Evolutionary conservation across 2,797 vertebrate genomes (phyloP), one percentile per base, ranked within the genome.

Genomic region (Pogonophryne albipinna): DNA sequence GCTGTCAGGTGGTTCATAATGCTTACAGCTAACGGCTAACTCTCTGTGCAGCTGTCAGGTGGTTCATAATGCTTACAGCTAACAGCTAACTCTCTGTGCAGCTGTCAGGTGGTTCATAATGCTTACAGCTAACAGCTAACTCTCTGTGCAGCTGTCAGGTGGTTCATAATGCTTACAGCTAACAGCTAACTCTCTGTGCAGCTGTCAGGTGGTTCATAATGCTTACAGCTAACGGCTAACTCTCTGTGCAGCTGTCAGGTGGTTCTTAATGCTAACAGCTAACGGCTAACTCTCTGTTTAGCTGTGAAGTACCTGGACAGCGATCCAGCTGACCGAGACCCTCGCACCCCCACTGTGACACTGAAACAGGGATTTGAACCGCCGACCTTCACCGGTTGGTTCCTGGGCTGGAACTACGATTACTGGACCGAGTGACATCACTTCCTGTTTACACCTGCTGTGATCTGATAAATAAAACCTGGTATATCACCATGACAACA

Each of bases 281-380:
- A 41, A n/a, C 15, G 2, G 51, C 51, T 53, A 53, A 60, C 16
- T 31, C 3, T 27, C 0, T 57, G 3, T 57, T 19, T 58, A 91
- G 89, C 85, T 8, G 11, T 38, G 9, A 27, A 20, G 38, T 90
- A 86, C 74, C 63, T 86, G 0, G 12, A 74, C 23, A 82, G 61
- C 2, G 73, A 85, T 73, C 87, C 60, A 0, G 58, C 76, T 0
- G 10, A 6, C 55, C 51, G 79, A 45, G 79, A 85, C 66, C 66
- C 68, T 0, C 5, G 6, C 0, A 84, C 80, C 0, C 65, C 83
- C 6, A 52, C 15, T 0, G 47, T 85, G 56, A 78, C 0, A 0
- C 44, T 88, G 14, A 85, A 85, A 23, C 84, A 84, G 71, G 89
- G 85, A 23, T 85, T 75, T 0, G 83, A 89, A 78, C 86, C 71